These are phyloP conservation scores for Drosophila repleta DNA, from an alignment of 1,140 invertebrate genomes.

Conservation along the genomic window DNA sequence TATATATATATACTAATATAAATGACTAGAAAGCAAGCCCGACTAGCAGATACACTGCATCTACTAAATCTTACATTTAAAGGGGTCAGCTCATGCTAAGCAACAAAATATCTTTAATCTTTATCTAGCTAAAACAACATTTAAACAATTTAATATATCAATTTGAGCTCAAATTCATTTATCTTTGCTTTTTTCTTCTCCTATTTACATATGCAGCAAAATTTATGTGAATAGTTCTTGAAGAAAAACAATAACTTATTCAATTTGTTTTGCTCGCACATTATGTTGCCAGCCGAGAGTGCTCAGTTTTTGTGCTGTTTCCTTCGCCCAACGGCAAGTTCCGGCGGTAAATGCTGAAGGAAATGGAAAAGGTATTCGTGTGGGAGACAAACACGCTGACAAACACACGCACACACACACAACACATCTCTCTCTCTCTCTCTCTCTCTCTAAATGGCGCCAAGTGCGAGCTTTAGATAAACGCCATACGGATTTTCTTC, in stretches of 20 bases:
- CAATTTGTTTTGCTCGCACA: constrained; percentile 13
- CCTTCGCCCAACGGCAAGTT: not conserved
- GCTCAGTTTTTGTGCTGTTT: constrained; percentile 14
- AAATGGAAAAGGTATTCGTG: constrained; percentile 55
- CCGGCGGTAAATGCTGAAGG: constrained; percentile 36
- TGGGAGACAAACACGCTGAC: constrained; percentile 18
- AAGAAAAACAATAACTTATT: constrained; percentile 33
- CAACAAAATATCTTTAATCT: too few relatives aligned
- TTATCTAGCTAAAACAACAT: too few relatives aligned
- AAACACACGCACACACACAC: constrained; percentile 1
- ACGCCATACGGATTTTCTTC: constrained; percentile 43
- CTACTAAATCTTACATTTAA: too few relatives aligned
- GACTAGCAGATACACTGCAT: too few relatives aligned
- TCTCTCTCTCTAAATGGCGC: constrained; percentile 56
- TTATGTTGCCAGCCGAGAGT: not conserved
- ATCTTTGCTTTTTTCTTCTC: too few relatives aligned
- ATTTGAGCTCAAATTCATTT: not conserved
- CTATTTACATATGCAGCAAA: not conserved
- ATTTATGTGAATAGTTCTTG: constrained; percentile 23
- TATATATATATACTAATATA: too few relatives aligned
- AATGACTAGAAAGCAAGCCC: too few relatives aligned
- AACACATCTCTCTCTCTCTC: too few relatives aligned
- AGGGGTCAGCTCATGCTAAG: too few relatives aligned
- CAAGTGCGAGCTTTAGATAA: constrained; percentile 72
- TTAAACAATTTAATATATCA: not conserved